These are phyloP conservation scores for Ptychadena robeensis DNA, from an alignment of 2,797 vertebrate genomes.

Conservation along the genomic window DNA sequence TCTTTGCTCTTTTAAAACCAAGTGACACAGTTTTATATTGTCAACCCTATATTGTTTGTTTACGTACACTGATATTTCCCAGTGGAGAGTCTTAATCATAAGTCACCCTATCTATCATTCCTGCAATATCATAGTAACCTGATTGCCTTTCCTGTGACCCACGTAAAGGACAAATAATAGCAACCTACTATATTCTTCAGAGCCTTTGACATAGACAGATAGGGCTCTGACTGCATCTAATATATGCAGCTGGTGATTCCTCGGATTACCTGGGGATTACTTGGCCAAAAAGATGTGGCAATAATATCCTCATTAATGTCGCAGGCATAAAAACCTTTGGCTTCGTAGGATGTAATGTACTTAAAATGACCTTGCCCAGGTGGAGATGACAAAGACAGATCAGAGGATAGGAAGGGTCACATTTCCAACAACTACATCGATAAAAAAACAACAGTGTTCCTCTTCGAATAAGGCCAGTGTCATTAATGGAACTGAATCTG, in stretches of 20 bases:
- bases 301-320: conserved; percentile 46
- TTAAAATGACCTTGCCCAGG: conserved; percentile 46
- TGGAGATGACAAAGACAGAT: conserved; percentile 39
- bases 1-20: neutral
- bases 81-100: conserved; percentile 1
- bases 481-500: too few species aligned
- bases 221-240: conserved; percentile 23
- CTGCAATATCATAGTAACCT: conserved; percentile 16
- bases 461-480: neutral
- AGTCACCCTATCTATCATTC: conserved; percentile 7
- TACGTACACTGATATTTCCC: neutral
- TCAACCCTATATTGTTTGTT: neutral
- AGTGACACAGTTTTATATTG: neutral
- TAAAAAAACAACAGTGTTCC: neutral
- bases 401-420: neutral
- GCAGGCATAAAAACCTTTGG: conserved; percentile 45
- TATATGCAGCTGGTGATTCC: conserved; percentile 43
- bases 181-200: conserved; percentile 12
- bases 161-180: conserved; percentile 40
- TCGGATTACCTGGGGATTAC: conserved; percentile 39
- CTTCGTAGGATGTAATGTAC: conserved; percentile 28
- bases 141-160: conserved; percentile 20
- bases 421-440: neutral
- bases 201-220: conserved; percentile 48
- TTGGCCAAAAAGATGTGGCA: conserved; percentile 18